A percentile compares a stretch with the other conserved stretches of the same genome.
phyloP scores from a whole-genome alignment of 2,113 vertebrate species.

The Sorex araneus region DNA sequence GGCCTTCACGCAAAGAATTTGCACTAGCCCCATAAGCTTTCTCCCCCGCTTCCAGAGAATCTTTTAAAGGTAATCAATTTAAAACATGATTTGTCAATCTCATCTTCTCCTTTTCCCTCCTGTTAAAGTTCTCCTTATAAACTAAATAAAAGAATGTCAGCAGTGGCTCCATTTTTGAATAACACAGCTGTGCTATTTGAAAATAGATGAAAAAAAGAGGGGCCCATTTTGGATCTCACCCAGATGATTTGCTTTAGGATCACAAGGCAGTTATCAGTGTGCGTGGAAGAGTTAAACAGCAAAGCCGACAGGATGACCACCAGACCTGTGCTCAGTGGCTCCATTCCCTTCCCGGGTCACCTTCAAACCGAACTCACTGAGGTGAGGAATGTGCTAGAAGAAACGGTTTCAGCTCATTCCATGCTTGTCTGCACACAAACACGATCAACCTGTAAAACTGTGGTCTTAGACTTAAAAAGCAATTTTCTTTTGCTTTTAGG shows the following conservation, averaged over 20 bases:
- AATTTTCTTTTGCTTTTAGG: too few species aligned
- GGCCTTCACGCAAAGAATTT: too few species aligned
- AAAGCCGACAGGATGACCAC: constrained; percentile 15
- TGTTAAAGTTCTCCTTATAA: constrained; percentile 53
- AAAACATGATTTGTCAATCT: constrained; percentile 55
- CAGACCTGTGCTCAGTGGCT: not conserved
- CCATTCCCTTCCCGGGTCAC: not conserved
- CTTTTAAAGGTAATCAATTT: constrained; percentile 66
- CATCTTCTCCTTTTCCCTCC: not conserved
- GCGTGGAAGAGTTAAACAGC: not conserved
- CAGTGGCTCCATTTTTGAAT: not conserved
- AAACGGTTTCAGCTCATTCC: not conserved
- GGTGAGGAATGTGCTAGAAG: not conserved
- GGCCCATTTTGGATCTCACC: not conserved
- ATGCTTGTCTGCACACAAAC: constrained; percentile 5
- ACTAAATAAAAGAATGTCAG: not conserved
- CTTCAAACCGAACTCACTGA: constrained; percentile 2
- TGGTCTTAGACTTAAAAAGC: constrained; percentile 17
- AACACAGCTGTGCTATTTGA: not conserved
- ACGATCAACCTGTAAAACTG: not conserved
- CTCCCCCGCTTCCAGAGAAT: not conserved
- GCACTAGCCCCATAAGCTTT: too few species aligned
- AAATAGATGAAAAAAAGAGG: constrained; percentile 26
- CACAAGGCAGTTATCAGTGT: not conserved
- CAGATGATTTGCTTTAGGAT: constrained; percentile 38